Evolutionary conservation across 2,888 invertebrate genomes (phyloP), one percentile per base, ranked within the genome.

Genomic region (Pedicia rivosa): DNA sequence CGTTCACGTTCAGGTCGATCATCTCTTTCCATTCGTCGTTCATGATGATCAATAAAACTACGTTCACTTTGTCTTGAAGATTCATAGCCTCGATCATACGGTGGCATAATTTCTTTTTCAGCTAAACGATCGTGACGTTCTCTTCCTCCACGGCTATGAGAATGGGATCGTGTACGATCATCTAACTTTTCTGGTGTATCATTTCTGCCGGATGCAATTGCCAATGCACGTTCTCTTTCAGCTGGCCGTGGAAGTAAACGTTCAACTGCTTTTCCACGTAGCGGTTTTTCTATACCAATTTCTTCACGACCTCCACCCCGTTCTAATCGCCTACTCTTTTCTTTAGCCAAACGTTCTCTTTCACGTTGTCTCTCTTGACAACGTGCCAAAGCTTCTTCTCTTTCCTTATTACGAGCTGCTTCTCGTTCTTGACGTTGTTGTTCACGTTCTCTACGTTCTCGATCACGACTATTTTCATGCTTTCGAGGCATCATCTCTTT

Each of bases 371-470:
- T 62, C 43, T 68, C 67, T 38, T 81, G 71, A 36, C 78, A 77
- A 43, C 81, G 65, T 2, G 74, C 75, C 37, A 70, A 54, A 0
- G 70, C 68, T 44, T 82, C 82, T 44, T 70, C 68, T 2, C 72
- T 61, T 47, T 73, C 72, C 46, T 72, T 72, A 43, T 72, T 70
- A 3, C 72, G 54, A 1, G 68, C 70, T 2, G 68, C 68, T 49
- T 70, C 70, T 8, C 68, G 47, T 42, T 68, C 68, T 5, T 64
- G 51, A 2, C 68, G 46, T 46, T 62, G 59, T 32, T 59, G 59
- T 36, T 67, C 67, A 3, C 67, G 52, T 27, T 69, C 68, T 2
- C 66, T 60, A 13, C 65, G 59, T 3, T 74, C 74, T 34, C 77
- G 64, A 40, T 78, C 78, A 44, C 74, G 64, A 15, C 42, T 43